A percentile compares a stretch with the other conserved stretches of the same genome.
Conservation (phyloP, 2,888 invertebrate genomes). For the Campoletis raptor region DNA sequence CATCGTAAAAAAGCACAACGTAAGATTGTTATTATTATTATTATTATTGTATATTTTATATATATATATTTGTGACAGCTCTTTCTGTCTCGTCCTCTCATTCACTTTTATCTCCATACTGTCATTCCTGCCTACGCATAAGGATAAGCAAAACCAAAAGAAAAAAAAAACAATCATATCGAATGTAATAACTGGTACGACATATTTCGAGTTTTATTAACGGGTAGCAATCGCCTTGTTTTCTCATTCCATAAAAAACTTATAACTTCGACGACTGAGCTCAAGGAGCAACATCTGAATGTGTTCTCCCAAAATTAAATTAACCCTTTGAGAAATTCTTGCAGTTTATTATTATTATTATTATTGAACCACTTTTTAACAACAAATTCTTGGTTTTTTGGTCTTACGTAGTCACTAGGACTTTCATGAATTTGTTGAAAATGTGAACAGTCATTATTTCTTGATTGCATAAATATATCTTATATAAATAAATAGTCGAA, state of each 20-base stretch:
- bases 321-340: not conserved
- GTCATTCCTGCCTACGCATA: constrained; percentile 63
- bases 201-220: constrained; percentile 60
- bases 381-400: too few relatives aligned
- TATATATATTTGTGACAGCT: constrained; percentile 38
- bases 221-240: constrained; percentile 20
- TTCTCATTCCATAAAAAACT: not conserved
- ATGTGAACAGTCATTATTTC: too few relatives aligned
- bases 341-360: too few relatives aligned
- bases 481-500: too few relatives aligned
- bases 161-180: constrained; percentile 43
- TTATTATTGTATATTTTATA: constrained; percentile 69
- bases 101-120: constrained; percentile 11
- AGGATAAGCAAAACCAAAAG: constrained; percentile 41
- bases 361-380: too few relatives aligned
- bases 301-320: not conserved
- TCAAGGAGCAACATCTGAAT: not conserved
- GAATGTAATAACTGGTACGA: constrained; percentile 26
- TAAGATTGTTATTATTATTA: constrained; percentile 74
- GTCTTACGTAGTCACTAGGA: too few relatives aligned
- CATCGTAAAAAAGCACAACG: constrained; percentile 80
- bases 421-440: too few relatives aligned
- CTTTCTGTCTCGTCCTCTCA: constrained; percentile 19
- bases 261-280: not conserved
- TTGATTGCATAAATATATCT: too few relatives aligned